Evolutionary conservation across 2,797 vertebrate genomes (phyloP).

Genomic region (Emys orbicularis): DNA sequence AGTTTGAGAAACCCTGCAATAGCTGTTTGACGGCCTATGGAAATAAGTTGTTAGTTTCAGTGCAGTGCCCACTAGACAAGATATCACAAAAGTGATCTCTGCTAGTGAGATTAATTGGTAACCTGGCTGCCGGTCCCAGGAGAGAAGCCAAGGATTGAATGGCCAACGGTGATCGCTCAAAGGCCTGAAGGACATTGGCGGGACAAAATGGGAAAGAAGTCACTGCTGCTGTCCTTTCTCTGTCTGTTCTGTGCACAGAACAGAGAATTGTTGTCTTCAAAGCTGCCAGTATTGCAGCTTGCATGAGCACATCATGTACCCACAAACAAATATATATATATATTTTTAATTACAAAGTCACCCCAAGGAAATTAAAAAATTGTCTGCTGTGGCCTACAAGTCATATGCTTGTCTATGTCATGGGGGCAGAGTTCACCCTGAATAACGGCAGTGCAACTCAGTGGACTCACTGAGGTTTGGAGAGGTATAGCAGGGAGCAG

Average conservation of each 20-base stretch:
- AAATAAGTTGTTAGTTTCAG: neutral
- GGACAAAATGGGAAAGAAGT: neutral
- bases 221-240: neutral
- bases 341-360: neutral
- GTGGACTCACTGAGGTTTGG: neutral
- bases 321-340: neutral
- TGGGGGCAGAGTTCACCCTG: neutral
- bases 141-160: neutral
- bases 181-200: neutral
- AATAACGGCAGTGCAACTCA: neutral
- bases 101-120: neutral
- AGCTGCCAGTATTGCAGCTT: neutral
- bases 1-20: neutral
- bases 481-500: neutral
- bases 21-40: neutral
- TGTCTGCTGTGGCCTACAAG: neutral
- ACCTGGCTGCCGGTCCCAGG: neutral
- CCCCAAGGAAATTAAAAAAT: neutral
- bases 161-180: neutral
- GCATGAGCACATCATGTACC: neutral
- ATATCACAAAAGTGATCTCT: neutral
- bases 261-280: neutral
- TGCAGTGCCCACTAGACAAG: neutral
- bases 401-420: neutral
- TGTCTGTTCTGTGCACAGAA: neutral